Evolutionary conservation across 2,888 invertebrate genomes (phyloP).

Genomic region (Seira musarum): DNA sequence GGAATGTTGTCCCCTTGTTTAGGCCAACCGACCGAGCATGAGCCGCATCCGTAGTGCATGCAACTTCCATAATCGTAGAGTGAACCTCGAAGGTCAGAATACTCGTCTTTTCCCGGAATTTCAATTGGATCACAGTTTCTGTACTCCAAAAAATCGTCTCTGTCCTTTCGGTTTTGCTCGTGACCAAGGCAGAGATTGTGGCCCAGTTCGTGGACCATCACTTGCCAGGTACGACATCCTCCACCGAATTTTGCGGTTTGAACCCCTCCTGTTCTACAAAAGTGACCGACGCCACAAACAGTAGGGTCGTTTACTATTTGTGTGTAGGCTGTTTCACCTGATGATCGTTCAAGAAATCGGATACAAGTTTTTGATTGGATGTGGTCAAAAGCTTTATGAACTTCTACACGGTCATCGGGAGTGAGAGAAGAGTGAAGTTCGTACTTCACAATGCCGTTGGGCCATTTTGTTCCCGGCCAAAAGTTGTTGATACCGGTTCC

Average conservation of each 20-base stretch:
- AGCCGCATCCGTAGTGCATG: conserved; percentile 37
- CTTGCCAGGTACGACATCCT: neutral
- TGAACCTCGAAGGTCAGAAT: neutral
- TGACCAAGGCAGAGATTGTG: conserved; percentile 46
- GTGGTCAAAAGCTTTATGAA: neutral
- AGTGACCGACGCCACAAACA: conserved; percentile 13
- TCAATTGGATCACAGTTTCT: neutral
- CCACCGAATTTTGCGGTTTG: conserved; percentile 41
- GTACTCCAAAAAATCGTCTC: conserved; percentile 14
- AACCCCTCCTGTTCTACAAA: conserved; percentile 26
- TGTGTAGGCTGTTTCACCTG: neutral
- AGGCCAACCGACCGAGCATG: conserved; percentile 30
- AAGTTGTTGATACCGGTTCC: neutral
- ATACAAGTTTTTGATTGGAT: conserved; percentile 41
- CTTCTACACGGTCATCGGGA: neutral
- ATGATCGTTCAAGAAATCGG: conserved; percentile 22
- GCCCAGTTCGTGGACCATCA: conserved; percentile 46
- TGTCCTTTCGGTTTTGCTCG: conserved; percentile 27
- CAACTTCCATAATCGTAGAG: conserved; percentile 37
- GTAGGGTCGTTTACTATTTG: conserved; percentile 20
- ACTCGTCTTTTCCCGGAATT: neutral
- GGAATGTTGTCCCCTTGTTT: neutral
- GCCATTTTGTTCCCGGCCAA: neutral
- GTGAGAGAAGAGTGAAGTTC: neutral
- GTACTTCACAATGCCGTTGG: neutral